phyloP scores from a whole-genome alignment of 2,113 vertebrate species.

The Peromyscus maniculatus region DNA sequence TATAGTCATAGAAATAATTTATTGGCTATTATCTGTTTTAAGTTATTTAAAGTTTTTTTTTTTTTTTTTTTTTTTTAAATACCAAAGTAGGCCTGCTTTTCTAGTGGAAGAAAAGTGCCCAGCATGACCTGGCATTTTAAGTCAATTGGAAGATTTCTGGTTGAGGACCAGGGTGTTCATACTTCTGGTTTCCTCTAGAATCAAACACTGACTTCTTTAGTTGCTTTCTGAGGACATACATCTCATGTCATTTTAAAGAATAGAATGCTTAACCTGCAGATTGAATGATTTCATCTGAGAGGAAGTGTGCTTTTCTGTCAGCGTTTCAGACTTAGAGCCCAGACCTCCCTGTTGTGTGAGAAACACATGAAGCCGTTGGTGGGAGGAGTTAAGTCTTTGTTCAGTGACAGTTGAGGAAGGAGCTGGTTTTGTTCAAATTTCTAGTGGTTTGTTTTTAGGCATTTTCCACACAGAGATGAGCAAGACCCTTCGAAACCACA shows the following conservation, averaged over 20 bases:
- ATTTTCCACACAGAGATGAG: slow-evolving; percentile 80
- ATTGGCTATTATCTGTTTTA: slow-evolving; percentile 43
- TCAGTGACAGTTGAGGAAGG: slow-evolving; percentile 67
- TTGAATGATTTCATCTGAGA: slow-evolving; percentile 30
- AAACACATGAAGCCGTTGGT: slow-evolving; percentile 22
- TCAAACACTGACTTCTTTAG: not conserved
- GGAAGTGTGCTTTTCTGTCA: slow-evolving; percentile 36
- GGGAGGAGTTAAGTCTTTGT: slow-evolving; percentile 63
- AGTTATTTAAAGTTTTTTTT: not conserved
- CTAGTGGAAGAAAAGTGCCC: not conserved
- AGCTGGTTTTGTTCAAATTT: slow-evolving; percentile 77
- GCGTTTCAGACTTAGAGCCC: slow-evolving; percentile 34
- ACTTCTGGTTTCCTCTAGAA: slow-evolving; percentile 21
- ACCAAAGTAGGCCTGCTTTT: slow-evolving; percentile 29
- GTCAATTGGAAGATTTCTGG: slow-evolving; percentile 35
- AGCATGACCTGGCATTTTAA: not conserved
- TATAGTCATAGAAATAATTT: not conserved
- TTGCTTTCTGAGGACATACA: slow-evolving; percentile 56
- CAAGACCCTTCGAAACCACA: slow-evolving; percentile 76
- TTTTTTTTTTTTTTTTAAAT: not conserved
- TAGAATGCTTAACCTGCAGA: slow-evolving; percentile 36
- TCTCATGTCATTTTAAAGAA: slow-evolving; percentile 48
- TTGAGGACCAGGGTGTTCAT: not conserved
- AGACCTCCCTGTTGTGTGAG: slow-evolving; percentile 59
- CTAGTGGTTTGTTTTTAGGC: slow-evolving; percentile 83